Evolutionary conservation across 2,113 vertebrate species (phyloP), one percentile per base, ranked within the genome.

Genomic region (Odontesthes bonariensis): DNA sequence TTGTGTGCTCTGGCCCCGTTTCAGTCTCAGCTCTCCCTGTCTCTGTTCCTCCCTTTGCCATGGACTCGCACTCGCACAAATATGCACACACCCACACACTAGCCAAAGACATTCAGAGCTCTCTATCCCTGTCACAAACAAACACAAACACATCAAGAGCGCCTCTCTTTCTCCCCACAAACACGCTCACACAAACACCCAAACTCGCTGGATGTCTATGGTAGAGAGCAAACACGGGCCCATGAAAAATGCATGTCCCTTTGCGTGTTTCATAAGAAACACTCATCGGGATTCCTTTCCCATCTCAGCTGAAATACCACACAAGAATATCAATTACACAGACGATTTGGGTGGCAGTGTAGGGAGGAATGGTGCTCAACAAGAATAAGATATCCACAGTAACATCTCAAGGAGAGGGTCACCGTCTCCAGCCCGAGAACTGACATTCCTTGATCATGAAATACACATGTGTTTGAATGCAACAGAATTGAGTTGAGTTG

Each of bases 191-290:
- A 70, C 65, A 82, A 71, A 84, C 77, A 84, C 47, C 66, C 83
- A 72, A 77, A 72, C 68, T 73, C 40, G 1, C 52, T 86, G 81
- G 58, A 62, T 73, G 73, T 82, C 73, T 61, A 68, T 58, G 70
- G 77, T 83, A 87, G 78, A 78, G 60, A 82, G 84, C 87, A 88
- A 89, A 88, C 85, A 60, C 54, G 22, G 72, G 63, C 73, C 79
- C 85, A 93, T 92, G 88, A 93, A 94, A 93, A 92, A 94, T 94
- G 88, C 85, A 94, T 92, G 85, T 81, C 74, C 79, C 71, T 86
- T 86, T 83, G 61, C 67, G 81, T 75, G 58, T 90, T 92, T 92
- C 86, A 90, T 89, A 91, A 91, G 86, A 91, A 89, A 76, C 75
- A 46, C 82, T 92, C 90, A 90, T 92, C 79, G 52, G 77, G 77